Base-by-base conservation (phyloP, 1,140 invertebrate species). In the Drosophila pectinifera region DNA sequence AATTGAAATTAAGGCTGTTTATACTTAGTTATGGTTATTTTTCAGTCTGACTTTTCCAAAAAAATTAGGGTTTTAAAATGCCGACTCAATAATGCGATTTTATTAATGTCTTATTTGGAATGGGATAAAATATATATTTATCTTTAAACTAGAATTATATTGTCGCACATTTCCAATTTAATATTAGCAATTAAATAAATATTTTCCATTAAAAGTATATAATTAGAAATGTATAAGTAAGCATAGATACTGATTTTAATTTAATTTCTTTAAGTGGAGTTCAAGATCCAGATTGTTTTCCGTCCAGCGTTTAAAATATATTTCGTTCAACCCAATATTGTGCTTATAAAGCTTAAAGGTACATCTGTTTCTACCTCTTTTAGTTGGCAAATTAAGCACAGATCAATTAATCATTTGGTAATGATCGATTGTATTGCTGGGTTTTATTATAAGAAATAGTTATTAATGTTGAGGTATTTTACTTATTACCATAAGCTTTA, bases 371-470 rank as follows among this genome's bases (percentile, higher is more conserved):
- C 14, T 14, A 20, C 16, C 11, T 34, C 8, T 51, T 20, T 51
- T 51, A 51, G 28, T 34, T 20, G 5, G 16, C 31, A 24, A 26
- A 48, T 54, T 61, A 53, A 24, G 36, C 20, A 43, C 61, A 61
- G 11, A 64, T 61, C 39, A 24, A 64, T 59, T 26, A 59, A 59
- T 59, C 61, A 64, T 64, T 64, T 58, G 34, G 13, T 20, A 11
- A 58, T 28, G 4, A 34, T 53, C 13, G 13, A 14, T 11, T 18
- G 6, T 24, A 4, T 36, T n/a, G 6, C 3, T 18, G 3, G 10
- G 0, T 13, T 0, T 49, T 31, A 31, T 31, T 31, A 13, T 49
- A 31, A 11, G 16, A 31, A 20, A 11, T 18, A 13, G 31, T 13
- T 31, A 14, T 31, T 31, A 31, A 31, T 18, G 11, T 18, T 4